Percentiles rank a stretch among this genome's conserved stretches.
phyloP scores from a whole-genome alignment of 2,888 invertebrate genomes.

The Rhyacophila evoluta region DNA sequence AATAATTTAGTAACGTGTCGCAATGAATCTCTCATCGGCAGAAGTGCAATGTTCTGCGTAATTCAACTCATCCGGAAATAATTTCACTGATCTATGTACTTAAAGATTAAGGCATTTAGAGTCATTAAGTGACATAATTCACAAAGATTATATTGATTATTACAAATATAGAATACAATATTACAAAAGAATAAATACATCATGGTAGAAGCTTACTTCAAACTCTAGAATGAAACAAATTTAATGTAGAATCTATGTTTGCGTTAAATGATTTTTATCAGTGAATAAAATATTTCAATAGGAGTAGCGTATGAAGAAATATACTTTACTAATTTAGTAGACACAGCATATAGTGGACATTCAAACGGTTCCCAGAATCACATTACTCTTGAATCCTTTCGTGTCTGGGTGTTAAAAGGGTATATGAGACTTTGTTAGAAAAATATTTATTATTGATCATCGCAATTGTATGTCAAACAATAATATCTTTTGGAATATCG shows the following conservation, averaged over 20 bases:
- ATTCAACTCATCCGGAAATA: conserved; percentile 16
- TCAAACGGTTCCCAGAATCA: not conserved
- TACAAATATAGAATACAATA: not conserved
- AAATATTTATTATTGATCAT: too few relatives aligned
- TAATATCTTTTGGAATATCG: too few relatives aligned
- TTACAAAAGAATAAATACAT: conserved; percentile 17
- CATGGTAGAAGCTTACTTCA: conserved; percentile 9
- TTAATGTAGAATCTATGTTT: not conserved
- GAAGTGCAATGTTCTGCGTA: not conserved
- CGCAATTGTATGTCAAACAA: too few relatives aligned
- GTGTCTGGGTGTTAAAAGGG: too few relatives aligned
- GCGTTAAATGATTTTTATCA: not conserved
- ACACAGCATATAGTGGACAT: not conserved
- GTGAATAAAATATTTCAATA: not conserved
- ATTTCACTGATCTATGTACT: not conserved
- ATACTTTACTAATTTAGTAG: not conserved
- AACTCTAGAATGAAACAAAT: conserved; percentile 25
- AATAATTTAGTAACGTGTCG: too few relatives aligned
- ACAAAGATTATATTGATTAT: conserved; percentile 31
- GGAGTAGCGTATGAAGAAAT: not conserved
- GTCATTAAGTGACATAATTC: conserved; percentile 33
- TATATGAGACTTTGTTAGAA: too few relatives aligned
- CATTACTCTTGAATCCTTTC: not conserved
- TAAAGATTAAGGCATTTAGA: conserved; percentile 30
- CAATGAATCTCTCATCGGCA: too few relatives aligned